Conservation (phyloP, 1,140 invertebrate species). For the Leptonema lineaticorne region DNA sequence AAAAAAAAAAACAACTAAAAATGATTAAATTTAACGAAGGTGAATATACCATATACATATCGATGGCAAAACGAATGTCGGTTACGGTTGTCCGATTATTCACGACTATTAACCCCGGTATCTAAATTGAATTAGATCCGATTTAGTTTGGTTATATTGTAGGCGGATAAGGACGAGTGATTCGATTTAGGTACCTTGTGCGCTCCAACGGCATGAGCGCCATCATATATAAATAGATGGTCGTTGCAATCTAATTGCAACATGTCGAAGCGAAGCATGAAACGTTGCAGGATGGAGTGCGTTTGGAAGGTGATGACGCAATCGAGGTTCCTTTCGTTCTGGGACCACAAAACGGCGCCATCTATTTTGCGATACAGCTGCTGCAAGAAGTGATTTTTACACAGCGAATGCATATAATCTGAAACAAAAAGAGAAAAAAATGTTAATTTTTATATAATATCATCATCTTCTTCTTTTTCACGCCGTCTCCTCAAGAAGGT, state of each 20-base stretch:
- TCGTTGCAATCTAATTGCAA: constrained; percentile 88
- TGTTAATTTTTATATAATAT: too few relatives aligned
- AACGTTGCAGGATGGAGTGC: constrained; percentile 87
- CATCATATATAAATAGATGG: constrained; percentile 90
- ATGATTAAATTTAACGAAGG: too few relatives aligned
- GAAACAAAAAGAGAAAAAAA: constrained; percentile 51
- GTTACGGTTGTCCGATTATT: too few relatives aligned
- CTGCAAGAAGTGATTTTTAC: constrained; percentile 84
- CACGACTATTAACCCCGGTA: too few relatives aligned
- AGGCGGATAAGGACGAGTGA: too few relatives aligned
- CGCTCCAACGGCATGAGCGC: constrained; percentile 81
- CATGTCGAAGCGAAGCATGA: constrained; percentile 86
- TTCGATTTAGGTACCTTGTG: constrained; percentile 67
- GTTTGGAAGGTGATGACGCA: constrained; percentile 92
- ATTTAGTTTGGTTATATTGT: too few relatives aligned
- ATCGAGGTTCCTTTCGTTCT: constrained; percentile 85
- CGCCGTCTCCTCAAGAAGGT: too few relatives aligned
- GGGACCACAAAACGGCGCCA: constrained; percentile 82
- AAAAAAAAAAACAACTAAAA: too few relatives aligned
- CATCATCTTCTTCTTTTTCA: too few relatives aligned
- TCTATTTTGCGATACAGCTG: constrained; percentile 87
- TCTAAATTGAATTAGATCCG: too few relatives aligned
- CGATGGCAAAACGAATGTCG: too few relatives aligned
- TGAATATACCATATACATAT: too few relatives aligned
- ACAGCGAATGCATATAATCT: constrained; percentile 83